phyloP scores from a whole-genome alignment of 2,888 invertebrate species.

The Miltochrista miniata region DNA sequence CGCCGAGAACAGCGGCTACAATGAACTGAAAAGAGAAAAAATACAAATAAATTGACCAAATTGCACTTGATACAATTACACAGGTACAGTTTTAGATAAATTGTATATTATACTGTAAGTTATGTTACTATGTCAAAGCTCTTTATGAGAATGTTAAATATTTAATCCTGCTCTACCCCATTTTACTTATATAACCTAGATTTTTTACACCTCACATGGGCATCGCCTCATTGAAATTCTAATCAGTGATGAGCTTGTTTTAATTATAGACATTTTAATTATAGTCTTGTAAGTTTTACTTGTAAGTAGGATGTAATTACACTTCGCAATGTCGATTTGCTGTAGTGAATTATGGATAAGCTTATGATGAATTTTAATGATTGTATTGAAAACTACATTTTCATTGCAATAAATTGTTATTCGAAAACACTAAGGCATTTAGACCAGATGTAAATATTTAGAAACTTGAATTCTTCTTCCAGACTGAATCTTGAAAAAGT shows the following conservation, averaged over 20 bases:
- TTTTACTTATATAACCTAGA: constrained; percentile 19
- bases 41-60: not conserved
- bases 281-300: constrained; percentile 20
- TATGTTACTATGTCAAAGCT: not conserved
- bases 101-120: too few species aligned
- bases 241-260: constrained; percentile 37
- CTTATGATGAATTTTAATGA: constrained; percentile 1
- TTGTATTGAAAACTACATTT: not conserved
- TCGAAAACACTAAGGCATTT: too few species aligned
- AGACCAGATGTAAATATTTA: too few species aligned
- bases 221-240: constrained; percentile 32
- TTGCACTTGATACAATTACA: not conserved
- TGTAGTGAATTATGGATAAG: constrained; percentile 20
- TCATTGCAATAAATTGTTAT: not conserved
- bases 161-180: constrained; percentile 20
- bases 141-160: constrained; percentile 6
- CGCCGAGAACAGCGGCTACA: constrained; percentile 72
- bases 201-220: constrained; percentile 19
- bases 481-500: too few species aligned
- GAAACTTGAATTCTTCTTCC: too few species aligned
- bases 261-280: constrained; percentile 35
- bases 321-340: constrained; percentile 29
- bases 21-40: constrained; percentile 56
- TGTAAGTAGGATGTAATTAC: constrained; percentile 26
- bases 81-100: too few species aligned